Evolutionary conservation across 2,888 invertebrate species (phyloP).

Genomic region (Xanthorhoe spadicearia): DNA sequence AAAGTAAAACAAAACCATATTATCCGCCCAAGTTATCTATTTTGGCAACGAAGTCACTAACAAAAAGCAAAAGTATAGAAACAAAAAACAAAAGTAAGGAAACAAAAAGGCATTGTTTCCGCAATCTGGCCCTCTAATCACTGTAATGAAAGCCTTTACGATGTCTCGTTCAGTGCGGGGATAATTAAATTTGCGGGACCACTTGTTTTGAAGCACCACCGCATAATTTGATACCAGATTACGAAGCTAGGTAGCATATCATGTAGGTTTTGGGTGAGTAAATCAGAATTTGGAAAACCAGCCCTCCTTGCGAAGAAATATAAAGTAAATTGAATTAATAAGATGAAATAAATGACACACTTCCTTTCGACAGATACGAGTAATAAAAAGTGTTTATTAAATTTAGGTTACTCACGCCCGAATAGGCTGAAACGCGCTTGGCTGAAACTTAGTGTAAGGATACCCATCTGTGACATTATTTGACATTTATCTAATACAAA

Average conservation of each 20-base stretch:
- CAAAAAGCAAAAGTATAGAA: slow-evolving; percentile 29
- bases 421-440: too few species aligned
- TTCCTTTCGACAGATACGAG: too few species aligned
- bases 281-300: slow-evolving; percentile 8
- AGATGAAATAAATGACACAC: too few species aligned
- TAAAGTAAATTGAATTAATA: too few species aligned
- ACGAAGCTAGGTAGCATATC: slow-evolving; percentile 45
- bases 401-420: too few species aligned
- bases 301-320: too few species aligned
- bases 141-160: slow-evolving; percentile 53
- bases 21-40: slow-evolving; percentile 20
- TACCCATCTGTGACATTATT: too few species aligned
- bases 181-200: slow-evolving; percentile 55
- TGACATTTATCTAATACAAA: too few species aligned
- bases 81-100: slow-evolving; percentile 31
- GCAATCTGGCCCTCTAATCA: slow-evolving; percentile 50
- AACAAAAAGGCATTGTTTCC: slow-evolving; percentile 41
- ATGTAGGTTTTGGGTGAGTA: slow-evolving; percentile 1
- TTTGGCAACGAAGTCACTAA: slow-evolving; percentile 25
- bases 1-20: slow-evolving; percentile 1
- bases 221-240: slow-evolving; percentile 49
- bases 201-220: slow-evolving; percentile 50
- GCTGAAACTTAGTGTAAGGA: too few species aligned
- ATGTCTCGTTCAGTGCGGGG: slow-evolving; percentile 47
- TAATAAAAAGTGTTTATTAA: too few species aligned